These are phyloP conservation scores for Prosapia bicincta DNA, from an alignment of 2,888 invertebrate genomes.

Conservation along the genomic window DNA sequence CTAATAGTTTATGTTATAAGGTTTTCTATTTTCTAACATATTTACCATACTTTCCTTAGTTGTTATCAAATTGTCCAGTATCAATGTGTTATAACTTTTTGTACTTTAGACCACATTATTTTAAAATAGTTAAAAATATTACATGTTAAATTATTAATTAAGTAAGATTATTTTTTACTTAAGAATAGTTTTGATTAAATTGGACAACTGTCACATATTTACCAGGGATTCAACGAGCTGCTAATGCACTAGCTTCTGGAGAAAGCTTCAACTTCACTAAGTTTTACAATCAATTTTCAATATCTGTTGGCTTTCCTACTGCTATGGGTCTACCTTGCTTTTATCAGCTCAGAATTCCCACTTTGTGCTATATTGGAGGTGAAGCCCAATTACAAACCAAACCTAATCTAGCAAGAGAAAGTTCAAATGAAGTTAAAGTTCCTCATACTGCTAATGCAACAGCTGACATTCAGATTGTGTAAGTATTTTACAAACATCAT, in stretches of 20 bases:
- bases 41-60: too few relatives aligned
- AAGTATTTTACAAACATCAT: slow-evolving; percentile 26
- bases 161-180: too few relatives aligned
- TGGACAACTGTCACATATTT: too few relatives aligned
- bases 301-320: slow-evolving; percentile 65
- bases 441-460: slow-evolving; percentile 48
- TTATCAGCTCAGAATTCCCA: slow-evolving; percentile 58
- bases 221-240: slow-evolving; percentile 46
- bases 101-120: too few relatives aligned
- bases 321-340: slow-evolving; percentile 67
- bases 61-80: too few relatives aligned
- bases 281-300: slow-evolving; percentile 54
- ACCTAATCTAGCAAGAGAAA: slow-evolving; percentile 39
- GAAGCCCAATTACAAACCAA: slow-evolving; percentile 50
- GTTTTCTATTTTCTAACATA: too few relatives aligned
- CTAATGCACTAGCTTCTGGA: slow-evolving; percentile 49
- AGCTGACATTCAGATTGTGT: slow-evolving; percentile 51
- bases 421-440: slow-evolving; percentile 34
- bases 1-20: too few relatives aligned
- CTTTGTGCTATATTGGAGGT: slow-evolving; percentile 53
- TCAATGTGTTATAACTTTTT: too few relatives aligned
- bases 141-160: too few relatives aligned
- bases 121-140: too few relatives aligned
- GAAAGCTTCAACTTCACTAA: slow-evolving; percentile 57
- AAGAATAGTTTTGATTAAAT: too few relatives aligned